Evolutionary conservation across 2,797 vertebrate genomes (phyloP).

Genomic region (Catharus ustulatus): DNA sequence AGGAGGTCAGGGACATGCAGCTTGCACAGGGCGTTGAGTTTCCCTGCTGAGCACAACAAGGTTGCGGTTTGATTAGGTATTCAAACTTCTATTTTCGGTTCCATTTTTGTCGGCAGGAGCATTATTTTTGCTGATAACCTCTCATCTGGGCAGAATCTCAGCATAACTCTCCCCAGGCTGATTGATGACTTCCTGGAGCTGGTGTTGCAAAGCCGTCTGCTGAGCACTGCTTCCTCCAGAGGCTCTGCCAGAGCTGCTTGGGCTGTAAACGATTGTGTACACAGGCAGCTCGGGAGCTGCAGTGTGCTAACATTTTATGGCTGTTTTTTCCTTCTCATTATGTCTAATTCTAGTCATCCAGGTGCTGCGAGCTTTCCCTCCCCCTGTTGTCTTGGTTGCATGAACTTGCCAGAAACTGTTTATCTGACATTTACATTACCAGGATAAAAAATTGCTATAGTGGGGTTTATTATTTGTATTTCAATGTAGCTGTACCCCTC

Average conservation of each 20-base stretch:
- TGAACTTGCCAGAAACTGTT: slow-evolving; percentile 11
- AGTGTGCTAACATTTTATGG: slow-evolving; percentile 5
- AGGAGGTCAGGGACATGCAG: background rate
- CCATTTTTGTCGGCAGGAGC: background rate
- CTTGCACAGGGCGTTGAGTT: background rate
- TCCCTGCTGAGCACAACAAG: background rate
- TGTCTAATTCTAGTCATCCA: slow-evolving; percentile 15
- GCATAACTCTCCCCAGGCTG: slow-evolving; percentile 51
- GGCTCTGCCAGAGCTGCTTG: background rate
- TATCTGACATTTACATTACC: background rate
- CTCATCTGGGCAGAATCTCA: slow-evolving; percentile 69
- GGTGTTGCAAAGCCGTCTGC: slow-evolving; percentile 65
- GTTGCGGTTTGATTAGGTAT: background rate
- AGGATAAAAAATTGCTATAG: background rate
- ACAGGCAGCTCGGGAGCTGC: slow-evolving; percentile 49
- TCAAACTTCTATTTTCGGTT: background rate
- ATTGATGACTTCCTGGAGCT: slow-evolving; percentile 77
- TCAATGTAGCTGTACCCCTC: background rate
- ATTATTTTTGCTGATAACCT: slow-evolving; percentile 25
- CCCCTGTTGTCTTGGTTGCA: background rate
- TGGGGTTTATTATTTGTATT: background rate
- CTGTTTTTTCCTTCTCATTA: slow-evolving; percentile 32
- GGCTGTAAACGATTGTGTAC: slow-evolving; percentile 11
- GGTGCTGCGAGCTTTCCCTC: slow-evolving; percentile 3
- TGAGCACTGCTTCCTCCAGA: slow-evolving; percentile 60